Evolutionary conservation across 2,888 invertebrate genomes (phyloP).

Genomic region (Aphidoletes aphidimyza): DNA sequence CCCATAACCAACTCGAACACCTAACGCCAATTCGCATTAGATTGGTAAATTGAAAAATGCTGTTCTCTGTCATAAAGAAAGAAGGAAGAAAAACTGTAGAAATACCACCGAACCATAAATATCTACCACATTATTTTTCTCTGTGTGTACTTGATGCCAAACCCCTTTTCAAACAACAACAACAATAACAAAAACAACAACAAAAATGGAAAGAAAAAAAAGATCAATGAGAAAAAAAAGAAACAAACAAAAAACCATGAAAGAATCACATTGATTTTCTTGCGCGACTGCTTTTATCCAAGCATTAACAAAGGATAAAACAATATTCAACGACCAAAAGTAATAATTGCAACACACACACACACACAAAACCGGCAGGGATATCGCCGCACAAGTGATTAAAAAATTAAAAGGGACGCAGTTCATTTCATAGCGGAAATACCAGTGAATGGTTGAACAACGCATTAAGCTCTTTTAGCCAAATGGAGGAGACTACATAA

Average conservation of each 20-base stretch:
- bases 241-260: neutral
- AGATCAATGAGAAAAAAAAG: neutral
- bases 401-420: slow-evolving; percentile 46
- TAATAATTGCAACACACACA: neutral
- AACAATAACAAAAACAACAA: neutral
- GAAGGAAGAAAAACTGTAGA: too few relatives aligned
- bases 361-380: neutral
- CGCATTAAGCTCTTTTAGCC: neutral
- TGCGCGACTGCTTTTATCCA: slow-evolving; percentile 1
- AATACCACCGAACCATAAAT: too few relatives aligned
- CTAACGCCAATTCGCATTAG: too few relatives aligned
- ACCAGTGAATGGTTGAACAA: neutral
- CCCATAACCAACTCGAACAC: too few relatives aligned
- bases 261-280: slow-evolving; percentile 31
- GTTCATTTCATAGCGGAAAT: slow-evolving; percentile 35
- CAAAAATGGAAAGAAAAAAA: neutral
- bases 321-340: slow-evolving; percentile 30
- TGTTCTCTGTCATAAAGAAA: too few relatives aligned
- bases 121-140: too few relatives aligned
- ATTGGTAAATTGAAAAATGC: too few relatives aligned
- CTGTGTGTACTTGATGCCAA: too few relatives aligned
- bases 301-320: slow-evolving; percentile 11
- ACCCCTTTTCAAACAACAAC: too few relatives aligned
- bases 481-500: too few relatives aligned
- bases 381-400: slow-evolving; percentile 48